Evolutionary conservation across 1,140 invertebrate species (phyloP), one percentile per base, ranked within the genome.

Genomic region (Episyrphus balteatus): DNA sequence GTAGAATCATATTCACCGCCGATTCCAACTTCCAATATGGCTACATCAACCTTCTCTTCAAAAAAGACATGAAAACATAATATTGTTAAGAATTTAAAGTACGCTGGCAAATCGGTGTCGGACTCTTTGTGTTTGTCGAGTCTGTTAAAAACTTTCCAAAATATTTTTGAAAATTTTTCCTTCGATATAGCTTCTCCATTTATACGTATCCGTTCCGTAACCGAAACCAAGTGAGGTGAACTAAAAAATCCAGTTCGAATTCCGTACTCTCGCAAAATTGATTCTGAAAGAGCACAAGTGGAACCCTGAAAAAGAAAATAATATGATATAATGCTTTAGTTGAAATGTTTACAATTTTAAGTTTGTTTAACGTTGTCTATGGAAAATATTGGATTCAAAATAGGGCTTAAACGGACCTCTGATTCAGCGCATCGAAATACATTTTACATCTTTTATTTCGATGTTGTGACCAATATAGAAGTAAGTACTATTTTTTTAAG

Each of bases 1-100:
- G 97, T 99, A 54, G 81, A 86, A 66, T 99, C 97, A 55, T 83
- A 83, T 64, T 88, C 80, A 1, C 97, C 97, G 1, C 97, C 97
- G 53, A 99, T 95, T 11, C 97, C 97, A 39, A 98, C 95, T 75
- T 99, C 97, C 8, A 99, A 63, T 34, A 99, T 81, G 2, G 87
- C 88, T 8, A 96, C 93, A 66, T 99, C 92, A 7, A 94, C 81
- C 52, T 90, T 79, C 62, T 93, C 84, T 44, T 81, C 70, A 0
- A 92, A 40, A 68, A 99, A 98, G 5, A 96, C 71, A 58, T 94
- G 79, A 55, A 95, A 88, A 13, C 90, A 87, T 72, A 99, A 73
- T 13, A 98, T 73, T 1, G 94, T 98, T 0, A 98, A 69, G 66
- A 98, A 98, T 47, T 84, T 80, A 70, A 99, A 99, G 69, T 97